Evolutionary conservation across 2,113 vertebrate genomes (phyloP).

Genomic region (Castor canadensis): DNA sequence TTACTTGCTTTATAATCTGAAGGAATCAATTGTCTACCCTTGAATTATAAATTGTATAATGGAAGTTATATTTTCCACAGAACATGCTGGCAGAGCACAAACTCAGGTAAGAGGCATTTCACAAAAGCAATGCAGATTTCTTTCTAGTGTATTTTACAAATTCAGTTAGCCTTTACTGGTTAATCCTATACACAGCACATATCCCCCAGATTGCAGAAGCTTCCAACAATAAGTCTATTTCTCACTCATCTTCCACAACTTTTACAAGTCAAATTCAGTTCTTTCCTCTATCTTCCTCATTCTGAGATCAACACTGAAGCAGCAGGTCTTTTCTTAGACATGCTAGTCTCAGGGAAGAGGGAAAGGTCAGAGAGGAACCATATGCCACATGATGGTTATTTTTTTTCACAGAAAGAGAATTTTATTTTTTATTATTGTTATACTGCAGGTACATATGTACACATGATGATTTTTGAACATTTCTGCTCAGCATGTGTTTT

Average conservation of each 20-base stretch:
- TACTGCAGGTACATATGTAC: too few species aligned
- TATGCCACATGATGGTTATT: neutral
- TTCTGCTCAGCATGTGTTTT: neutral
- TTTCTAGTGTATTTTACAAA: neutral
- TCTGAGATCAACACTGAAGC: neutral
- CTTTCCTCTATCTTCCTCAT: neutral
- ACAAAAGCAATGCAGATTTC: neutral
- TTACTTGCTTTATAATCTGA: neutral
- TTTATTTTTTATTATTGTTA: too few species aligned
- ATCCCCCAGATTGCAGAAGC: neutral
- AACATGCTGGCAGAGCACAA: neutral
- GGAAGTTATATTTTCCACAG: slow-evolving; percentile 1
- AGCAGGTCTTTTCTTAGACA: neutral
- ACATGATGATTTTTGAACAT: too few species aligned
- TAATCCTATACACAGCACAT: neutral
- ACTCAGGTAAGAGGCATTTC: neutral
- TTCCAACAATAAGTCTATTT: neutral
- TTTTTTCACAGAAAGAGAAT: too few species aligned
- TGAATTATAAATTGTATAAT: neutral
- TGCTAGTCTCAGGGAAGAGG: neutral
- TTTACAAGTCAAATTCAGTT: neutral
- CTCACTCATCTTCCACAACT: neutral
- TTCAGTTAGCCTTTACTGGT: neutral
- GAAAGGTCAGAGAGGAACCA: neutral
- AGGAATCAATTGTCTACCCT: neutral